A percentile compares a stretch with the other conserved stretches of the same genome.
Conservation (phyloP, 2,797 vertebrate genomes). For the Kryptopterus vitreolus region DNA sequence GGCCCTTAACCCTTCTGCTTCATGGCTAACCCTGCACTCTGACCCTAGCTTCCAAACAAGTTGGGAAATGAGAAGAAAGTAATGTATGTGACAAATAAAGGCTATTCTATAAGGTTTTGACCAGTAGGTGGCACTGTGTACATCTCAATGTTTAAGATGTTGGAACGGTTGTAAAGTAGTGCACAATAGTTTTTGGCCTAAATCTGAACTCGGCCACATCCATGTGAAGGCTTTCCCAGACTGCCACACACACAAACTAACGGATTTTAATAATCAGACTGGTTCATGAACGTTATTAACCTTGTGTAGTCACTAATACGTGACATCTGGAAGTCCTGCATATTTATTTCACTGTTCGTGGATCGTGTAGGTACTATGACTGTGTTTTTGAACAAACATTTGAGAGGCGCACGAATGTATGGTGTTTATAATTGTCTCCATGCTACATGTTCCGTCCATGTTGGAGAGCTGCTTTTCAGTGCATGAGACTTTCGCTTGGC, state of each 20-base stretch:
- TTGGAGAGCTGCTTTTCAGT: background rate
- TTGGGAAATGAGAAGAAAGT: too few species aligned
- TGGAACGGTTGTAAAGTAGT: too few species aligned
- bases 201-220: background rate
- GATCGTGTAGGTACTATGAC: background rate
- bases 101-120: too few species aligned
- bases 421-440: background rate
- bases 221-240: background rate
- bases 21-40: too few species aligned
- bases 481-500: background rate
- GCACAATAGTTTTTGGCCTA: too few species aligned
- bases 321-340: background rate
- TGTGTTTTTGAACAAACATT: background rate
- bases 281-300: background rate
- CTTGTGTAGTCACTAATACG: slow-evolving; percentile 3
- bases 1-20: too few species aligned
- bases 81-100: too few species aligned
- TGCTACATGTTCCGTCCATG: background rate
- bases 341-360: background rate
- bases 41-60: too few species aligned
- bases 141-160: too few species aligned
- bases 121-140: too few species aligned
- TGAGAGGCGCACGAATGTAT: background rate
- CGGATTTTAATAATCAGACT: background rate
- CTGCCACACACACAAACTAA: background rate